Percentiles rank a stretch among this genome's conserved stretches.
Conservation (phyloP, 2,113 vertebrate genomes). For the Coryphaenoides rupestris region DNA sequence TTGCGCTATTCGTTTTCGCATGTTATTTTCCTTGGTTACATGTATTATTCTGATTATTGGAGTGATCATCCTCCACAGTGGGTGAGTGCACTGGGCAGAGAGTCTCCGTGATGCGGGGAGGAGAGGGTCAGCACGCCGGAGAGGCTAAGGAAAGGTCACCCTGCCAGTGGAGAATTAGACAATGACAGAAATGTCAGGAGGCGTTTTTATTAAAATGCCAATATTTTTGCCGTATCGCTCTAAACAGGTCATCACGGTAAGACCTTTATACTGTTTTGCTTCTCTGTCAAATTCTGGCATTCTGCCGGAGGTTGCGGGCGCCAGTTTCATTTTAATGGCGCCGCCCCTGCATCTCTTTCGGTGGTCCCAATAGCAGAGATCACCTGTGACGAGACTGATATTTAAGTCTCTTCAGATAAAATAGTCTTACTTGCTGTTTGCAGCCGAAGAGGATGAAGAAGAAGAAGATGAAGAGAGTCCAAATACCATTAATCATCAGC, state of each 20-base stretch:
- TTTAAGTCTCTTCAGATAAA: too few relatives aligned
- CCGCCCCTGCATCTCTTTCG: too few relatives aligned
- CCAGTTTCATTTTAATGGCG: constrained; percentile 22
- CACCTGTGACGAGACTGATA: too few relatives aligned
- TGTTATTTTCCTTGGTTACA: too few relatives aligned
- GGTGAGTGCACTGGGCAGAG: not conserved
- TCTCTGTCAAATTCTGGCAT: constrained; percentile 61
- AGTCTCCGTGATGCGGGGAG: not conserved
- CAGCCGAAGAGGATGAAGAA: too few relatives aligned
- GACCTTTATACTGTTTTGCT: constrained; percentile 61
- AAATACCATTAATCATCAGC: too few relatives aligned
- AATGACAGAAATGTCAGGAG: constrained; percentile 69
- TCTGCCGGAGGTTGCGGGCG: constrained; percentile 24
- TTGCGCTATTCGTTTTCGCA: too few relatives aligned
- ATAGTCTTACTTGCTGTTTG: too few relatives aligned
- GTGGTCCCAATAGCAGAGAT: too few relatives aligned
- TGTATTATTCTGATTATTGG: too few relatives aligned
- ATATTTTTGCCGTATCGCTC: constrained; percentile 66
- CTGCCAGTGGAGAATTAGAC: constrained; percentile 63
- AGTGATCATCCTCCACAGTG: too few relatives aligned
- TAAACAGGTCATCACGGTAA: constrained; percentile 67
- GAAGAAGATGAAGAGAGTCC: too few relatives aligned
- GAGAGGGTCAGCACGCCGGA: constrained; percentile 46
- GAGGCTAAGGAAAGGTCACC: constrained; percentile 64
- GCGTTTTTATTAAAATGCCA: constrained; percentile 73